phyloP scores from a whole-genome alignment of 1,140 invertebrate species.

The Bombus consobrinus region DNA sequence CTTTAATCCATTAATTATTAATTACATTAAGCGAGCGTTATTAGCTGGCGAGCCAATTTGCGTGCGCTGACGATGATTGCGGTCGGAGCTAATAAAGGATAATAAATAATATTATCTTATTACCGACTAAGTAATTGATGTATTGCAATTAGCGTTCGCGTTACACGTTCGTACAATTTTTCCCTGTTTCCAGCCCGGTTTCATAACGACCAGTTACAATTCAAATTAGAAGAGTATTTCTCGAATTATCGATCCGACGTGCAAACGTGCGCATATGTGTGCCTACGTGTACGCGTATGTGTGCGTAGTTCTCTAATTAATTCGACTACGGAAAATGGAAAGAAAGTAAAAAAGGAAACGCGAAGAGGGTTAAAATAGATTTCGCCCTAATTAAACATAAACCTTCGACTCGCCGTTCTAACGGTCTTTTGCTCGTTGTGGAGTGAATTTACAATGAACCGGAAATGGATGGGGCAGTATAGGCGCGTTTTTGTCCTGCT shows the following conservation, averaged over 20 bases:
- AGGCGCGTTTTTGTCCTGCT: slow-evolving; percentile 11
- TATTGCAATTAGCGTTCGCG: neutral
- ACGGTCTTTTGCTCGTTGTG: neutral
- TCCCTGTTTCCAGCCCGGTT: neutral
- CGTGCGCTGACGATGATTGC: slow-evolving; percentile 3
- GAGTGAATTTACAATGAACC: neutral
- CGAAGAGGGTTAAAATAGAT: neutral
- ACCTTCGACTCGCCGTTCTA: neutral
- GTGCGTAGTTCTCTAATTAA: slow-evolving; percentile 3
- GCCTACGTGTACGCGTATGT: neutral
- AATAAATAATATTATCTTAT: slow-evolving; percentile 31
- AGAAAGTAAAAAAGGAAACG: neutral
- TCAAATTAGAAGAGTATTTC: neutral
- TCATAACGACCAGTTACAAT: neutral
- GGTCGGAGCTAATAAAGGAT: slow-evolving; percentile 1
- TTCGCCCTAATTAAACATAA: slow-evolving; percentile 42
- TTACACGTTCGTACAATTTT: neutral
- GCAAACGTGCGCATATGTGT: neutral
- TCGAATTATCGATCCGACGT: neutral
- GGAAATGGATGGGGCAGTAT: neutral
- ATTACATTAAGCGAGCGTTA: slow-evolving; percentile 17
- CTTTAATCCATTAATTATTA: slow-evolving; percentile 18
- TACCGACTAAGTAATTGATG: slow-evolving; percentile 21
- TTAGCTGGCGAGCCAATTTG: slow-evolving; percentile 24
- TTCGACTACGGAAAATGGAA: neutral